These are phyloP conservation scores for Ischnus inquisitorius DNA, from an alignment of 2,888 invertebrate genomes.

Conservation along the genomic window DNA sequence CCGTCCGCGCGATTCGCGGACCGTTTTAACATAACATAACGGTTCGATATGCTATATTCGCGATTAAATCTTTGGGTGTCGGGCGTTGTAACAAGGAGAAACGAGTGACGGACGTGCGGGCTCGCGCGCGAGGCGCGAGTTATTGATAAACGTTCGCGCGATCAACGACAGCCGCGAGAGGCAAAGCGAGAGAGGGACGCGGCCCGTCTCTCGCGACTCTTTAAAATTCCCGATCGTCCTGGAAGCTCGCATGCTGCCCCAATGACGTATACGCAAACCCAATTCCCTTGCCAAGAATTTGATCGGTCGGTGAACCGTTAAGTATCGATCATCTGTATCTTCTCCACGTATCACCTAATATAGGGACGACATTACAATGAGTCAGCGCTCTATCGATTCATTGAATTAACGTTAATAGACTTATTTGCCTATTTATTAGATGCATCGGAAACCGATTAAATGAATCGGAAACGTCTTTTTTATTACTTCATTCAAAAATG, in stretches of 20 bases:
- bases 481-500: too few species aligned
- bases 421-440: too few species aligned
- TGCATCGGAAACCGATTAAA: too few species aligned
- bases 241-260: constrained; percentile 31
- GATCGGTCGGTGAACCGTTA: constrained; percentile 63
- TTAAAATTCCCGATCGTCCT: constrained; percentile 63
- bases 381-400: background rate
- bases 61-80: constrained; percentile 12
- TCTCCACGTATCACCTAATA: constrained; percentile 4
- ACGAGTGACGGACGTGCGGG: constrained; percentile 46
- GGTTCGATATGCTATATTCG: constrained; percentile 12
- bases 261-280: constrained; percentile 52
- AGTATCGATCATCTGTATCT: constrained; percentile 51
- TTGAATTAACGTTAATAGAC: too few species aligned
- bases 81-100: constrained; percentile 30
- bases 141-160: constrained; percentile 33
- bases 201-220: constrained; percentile 25
- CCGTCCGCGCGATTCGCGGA: background rate
- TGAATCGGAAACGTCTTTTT: too few species aligned
- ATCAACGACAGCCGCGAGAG: background rate
- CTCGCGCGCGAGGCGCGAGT: constrained; percentile 18
- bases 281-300: constrained; percentile 68
- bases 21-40: constrained; percentile 2
- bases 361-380: background rate
- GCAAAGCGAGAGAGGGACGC: background rate